Percentiles rank a stretch among this genome's conserved stretches.
These are phyloP conservation scores for Timema podura DNA, from an alignment of 2,888 invertebrate genomes.

Conservation along the genomic window DNA sequence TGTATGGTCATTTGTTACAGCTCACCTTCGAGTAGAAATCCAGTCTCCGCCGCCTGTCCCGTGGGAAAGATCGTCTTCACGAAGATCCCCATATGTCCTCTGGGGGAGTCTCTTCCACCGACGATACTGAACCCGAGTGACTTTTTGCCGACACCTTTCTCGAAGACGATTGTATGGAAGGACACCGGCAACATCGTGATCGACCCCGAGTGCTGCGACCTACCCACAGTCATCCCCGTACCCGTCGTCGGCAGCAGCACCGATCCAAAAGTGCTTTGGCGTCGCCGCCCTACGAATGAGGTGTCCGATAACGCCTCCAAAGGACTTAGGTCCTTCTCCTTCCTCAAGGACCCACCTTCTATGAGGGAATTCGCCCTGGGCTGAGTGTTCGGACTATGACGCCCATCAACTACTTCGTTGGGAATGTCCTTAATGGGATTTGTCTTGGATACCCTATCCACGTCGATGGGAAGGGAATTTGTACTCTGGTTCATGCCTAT, in stretches of 20 bases:
- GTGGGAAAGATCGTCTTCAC: constrained; percentile 56
- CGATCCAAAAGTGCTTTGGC: not conserved
- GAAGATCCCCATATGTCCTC: constrained; percentile 59
- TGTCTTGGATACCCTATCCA: not conserved
- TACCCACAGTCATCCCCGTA: constrained; percentile 2
- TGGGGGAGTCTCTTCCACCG: constrained; percentile 57
- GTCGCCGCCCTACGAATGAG: not conserved
- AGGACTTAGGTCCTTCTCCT: too few relatives aligned
- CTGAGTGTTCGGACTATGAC: not conserved
- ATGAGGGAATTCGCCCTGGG: too few relatives aligned
- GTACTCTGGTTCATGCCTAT: not conserved
- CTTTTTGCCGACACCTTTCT: constrained; percentile 55
- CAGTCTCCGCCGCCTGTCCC: constrained; percentile 57
- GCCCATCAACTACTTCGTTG: not conserved
- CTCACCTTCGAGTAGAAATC: constrained; percentile 53
- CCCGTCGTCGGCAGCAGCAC: not conserved
- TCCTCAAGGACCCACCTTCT: not conserved
- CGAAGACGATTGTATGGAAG: constrained; percentile 39
- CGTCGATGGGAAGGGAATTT: not conserved
- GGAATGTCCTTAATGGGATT: too few relatives aligned
- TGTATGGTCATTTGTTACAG: too few relatives aligned
- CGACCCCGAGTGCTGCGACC: constrained; percentile 11
- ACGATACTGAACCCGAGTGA: constrained; percentile 61
- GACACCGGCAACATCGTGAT: constrained; percentile 22
- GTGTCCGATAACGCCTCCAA: not conserved